A percentile compares a stretch with the other conserved stretches of the same genome.
These are phyloP conservation scores for Laothoe populi DNA, from an alignment of 2,888 invertebrate genomes.

Conservation along the genomic window DNA sequence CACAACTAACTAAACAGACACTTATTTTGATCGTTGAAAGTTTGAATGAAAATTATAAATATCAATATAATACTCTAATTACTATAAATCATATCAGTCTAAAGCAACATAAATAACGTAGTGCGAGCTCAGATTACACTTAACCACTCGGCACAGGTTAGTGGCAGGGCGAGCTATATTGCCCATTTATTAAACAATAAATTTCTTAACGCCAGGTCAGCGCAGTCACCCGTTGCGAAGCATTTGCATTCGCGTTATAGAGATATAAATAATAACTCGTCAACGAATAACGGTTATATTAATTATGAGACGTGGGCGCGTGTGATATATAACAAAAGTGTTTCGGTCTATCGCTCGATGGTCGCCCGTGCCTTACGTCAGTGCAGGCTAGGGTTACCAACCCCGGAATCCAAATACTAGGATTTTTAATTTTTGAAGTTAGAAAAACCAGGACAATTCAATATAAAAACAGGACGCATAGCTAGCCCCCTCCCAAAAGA, in stretches of 20 bases:
- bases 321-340: constrained; percentile 34
- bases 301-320: constrained; percentile 38
- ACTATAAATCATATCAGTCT: too few relatives aligned
- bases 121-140: not conserved
- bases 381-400: constrained; percentile 43
- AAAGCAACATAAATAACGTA: not conserved
- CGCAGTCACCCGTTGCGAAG: not conserved
- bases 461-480: too few relatives aligned
- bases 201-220: not conserved
- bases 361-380: constrained; percentile 48
- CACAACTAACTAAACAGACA: not conserved
- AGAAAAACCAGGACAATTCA: too few relatives aligned
- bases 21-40: not conserved
- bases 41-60: not conserved
- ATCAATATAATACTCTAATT: too few relatives aligned
- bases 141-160: not conserved
- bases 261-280: constrained; percentile 24
- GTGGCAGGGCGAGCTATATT: not conserved
- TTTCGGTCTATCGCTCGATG: constrained; percentile 35
- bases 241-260: constrained; percentile 5
- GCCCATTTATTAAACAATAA: constrained; percentile 5
- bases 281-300: constrained; percentile 35
- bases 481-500: too few relatives aligned
- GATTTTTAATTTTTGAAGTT: too few relatives aligned
- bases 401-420: too few relatives aligned